Percentiles rank a stretch among this genome's conserved stretches.
Evolutionary conservation across 2,113 vertebrate species (phyloP).

Genomic region (Gymnarchus niloticus): DNA sequence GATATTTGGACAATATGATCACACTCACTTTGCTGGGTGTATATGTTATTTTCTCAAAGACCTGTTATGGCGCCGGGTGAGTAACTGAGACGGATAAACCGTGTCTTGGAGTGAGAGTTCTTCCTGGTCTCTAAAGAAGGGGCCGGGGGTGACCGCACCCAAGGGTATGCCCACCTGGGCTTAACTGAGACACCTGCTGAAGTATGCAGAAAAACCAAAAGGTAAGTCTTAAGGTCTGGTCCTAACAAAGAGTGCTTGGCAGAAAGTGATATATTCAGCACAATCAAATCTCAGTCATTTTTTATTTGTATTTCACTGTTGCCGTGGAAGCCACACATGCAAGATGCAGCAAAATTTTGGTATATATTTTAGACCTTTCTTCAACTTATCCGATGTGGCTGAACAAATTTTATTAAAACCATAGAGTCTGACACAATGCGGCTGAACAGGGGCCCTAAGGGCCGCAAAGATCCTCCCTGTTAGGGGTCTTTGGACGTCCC

Average conservation of each 20-base stretch:
- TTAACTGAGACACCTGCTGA: background rate
- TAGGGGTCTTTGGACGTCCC: background rate
- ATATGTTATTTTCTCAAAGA: slow-evolving; percentile 18
- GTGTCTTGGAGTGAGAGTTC: background rate
- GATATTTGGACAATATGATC: background rate
- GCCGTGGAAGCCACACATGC: background rate
- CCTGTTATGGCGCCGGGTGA: background rate
- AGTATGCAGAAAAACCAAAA: background rate
- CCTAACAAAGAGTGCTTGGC: background rate
- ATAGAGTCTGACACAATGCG: background rate
- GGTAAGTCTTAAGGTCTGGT: background rate
- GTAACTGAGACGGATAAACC: background rate
- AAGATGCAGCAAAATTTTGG: background rate
- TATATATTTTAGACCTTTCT: background rate
- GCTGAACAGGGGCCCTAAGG: background rate
- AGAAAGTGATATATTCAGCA: background rate
- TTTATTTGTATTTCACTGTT: too few species aligned
- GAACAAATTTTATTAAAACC: background rate
- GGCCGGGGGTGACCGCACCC: background rate
- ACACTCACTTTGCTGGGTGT: slow-evolving; percentile 12
- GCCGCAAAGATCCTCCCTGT: background rate
- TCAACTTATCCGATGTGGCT: background rate
- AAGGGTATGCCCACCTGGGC: background rate
- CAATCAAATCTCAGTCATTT: background rate
- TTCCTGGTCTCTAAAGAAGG: background rate